phyloP scores from a whole-genome alignment of 2,888 invertebrate genomes.

The Hydraecia micacea region DNA sequence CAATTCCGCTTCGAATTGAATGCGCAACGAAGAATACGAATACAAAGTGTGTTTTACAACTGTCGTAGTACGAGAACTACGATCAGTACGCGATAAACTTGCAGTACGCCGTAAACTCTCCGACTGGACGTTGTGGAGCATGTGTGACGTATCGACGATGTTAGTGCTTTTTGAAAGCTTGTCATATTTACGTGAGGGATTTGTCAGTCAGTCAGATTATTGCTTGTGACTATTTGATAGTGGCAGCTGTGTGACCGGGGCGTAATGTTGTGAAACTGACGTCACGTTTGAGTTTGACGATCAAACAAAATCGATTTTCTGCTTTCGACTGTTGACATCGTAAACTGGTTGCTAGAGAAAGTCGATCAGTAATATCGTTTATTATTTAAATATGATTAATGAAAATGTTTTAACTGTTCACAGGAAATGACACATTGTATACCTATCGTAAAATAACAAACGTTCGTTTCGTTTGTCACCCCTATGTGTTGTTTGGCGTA shows the following conservation, averaged over 20 bases:
- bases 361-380: background rate
- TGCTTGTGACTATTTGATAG: slow-evolving; percentile 22
- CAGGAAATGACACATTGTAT: background rate
- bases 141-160: slow-evolving; percentile 53
- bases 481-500: background rate
- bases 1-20: slow-evolving; percentile 64
- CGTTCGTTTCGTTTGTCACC: background rate
- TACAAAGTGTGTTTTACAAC: slow-evolving; percentile 65
- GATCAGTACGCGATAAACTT: slow-evolving; percentile 61
- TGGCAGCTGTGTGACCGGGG: slow-evolving; percentile 45
- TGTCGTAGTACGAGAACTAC: slow-evolving; percentile 50
- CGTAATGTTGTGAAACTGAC: slow-evolving; percentile 1
- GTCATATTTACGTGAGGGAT: slow-evolving; percentile 51
- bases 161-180: slow-evolving; percentile 57
- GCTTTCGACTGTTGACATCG: slow-evolving; percentile 14
- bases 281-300: slow-evolving; percentile 22
- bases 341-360: background rate
- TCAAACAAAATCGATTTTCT: slow-evolving; percentile 26
- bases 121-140: slow-evolving; percentile 53
- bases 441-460: background rate
- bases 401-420: slow-evolving; percentile 6
- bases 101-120: slow-evolving; percentile 54
- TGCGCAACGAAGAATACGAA: slow-evolving; percentile 60
- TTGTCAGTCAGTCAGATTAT: slow-evolving; percentile 50
- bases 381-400: slow-evolving; percentile 14